phyloP scores from a whole-genome alignment of 2,797 vertebrate species.

The Pangasius djambal region DNA sequence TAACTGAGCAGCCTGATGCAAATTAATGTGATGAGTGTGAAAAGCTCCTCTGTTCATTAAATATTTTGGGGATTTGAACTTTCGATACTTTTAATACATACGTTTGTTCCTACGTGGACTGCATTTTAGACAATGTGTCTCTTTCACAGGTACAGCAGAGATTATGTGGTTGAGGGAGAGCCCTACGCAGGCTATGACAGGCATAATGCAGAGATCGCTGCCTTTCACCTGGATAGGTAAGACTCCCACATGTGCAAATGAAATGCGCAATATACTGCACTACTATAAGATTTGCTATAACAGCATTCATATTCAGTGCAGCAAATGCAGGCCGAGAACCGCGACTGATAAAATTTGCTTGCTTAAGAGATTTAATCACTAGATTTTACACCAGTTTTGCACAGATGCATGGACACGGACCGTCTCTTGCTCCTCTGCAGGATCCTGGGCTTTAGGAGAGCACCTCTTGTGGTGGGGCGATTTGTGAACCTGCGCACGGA shows the following conservation, averaged over 20 bases:
- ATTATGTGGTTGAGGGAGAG: conserved; percentile 93
- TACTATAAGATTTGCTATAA: not conserved
- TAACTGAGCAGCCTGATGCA: not conserved
- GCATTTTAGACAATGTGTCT: not conserved
- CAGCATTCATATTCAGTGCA: not conserved
- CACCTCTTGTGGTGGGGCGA: conserved; percentile 92
- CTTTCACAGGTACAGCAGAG: conserved; percentile 85
- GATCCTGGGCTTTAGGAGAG: conserved; percentile 94
- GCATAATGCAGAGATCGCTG: conserved; percentile 96
- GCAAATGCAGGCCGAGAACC: not conserved
- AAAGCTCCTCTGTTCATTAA: not conserved
- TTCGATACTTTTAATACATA: not conserved
- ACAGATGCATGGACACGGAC: not conserved
- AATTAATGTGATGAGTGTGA: not conserved
- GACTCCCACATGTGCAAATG: not conserved
- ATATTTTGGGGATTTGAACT: not conserved
- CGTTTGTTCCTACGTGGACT: not conserved
- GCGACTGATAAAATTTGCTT: not conserved
- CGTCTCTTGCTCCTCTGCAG: conserved; percentile 65
- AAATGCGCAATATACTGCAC: no score
- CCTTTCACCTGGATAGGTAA: conserved; percentile 96
- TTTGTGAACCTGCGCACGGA: conserved; percentile 92
- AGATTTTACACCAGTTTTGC: not conserved
- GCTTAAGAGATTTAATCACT: not conserved
- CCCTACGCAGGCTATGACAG: conserved; percentile 96